Evolutionary conservation across 2,797 vertebrate genomes (phyloP), one percentile per base, ranked within the genome.

Genomic region (Pseudochaenichthys georgianus): DNA sequence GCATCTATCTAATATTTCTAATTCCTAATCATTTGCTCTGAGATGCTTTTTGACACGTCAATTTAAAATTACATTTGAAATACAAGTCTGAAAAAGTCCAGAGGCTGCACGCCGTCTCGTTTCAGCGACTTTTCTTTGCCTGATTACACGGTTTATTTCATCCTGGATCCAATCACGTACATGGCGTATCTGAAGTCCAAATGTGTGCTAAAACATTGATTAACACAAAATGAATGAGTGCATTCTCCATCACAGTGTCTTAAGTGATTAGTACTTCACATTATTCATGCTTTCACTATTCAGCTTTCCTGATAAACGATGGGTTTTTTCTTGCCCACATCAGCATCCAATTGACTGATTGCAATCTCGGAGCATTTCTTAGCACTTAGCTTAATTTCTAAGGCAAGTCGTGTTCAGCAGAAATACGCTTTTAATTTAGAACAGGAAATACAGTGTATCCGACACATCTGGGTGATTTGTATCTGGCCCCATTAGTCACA

Each of bases 401-500:
- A 52, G 21, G 42, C 9, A 59, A 43, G 16, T 38, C 23, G 13
- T 4, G 8, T 58, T 31, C 55, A 51, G n/a, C 47, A 63, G n/a
- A 73, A 54, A 62, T 15, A 61, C 54, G 7, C 34, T 66, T n/a
- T 31, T 62, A 16, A 65, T 70, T 70, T 23, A 52, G 3, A 57
- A 45, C 4, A 69, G 28, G 67, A 63, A 54, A 67, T 54, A 50
- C 0, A 1, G 10, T 19, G 19, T 13, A 46, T 41, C 12, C 1
- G 11, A 41, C 34, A 61, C 34, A 69, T 50, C 15, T 57, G 9
- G 21, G 16, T 53, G 71, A 64, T 77, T 31, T 57, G 60, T 61
- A 63, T 76, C 45, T 64, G 54, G n/a, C 21, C 71, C 51, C 17
- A 59, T 64, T 64, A 69, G 19, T 70, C 46, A 69, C 47, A 48